These are phyloP conservation scores for Muscicapa striata DNA, from an alignment of 2,797 vertebrate genomes.

Conservation along the genomic window DNA sequence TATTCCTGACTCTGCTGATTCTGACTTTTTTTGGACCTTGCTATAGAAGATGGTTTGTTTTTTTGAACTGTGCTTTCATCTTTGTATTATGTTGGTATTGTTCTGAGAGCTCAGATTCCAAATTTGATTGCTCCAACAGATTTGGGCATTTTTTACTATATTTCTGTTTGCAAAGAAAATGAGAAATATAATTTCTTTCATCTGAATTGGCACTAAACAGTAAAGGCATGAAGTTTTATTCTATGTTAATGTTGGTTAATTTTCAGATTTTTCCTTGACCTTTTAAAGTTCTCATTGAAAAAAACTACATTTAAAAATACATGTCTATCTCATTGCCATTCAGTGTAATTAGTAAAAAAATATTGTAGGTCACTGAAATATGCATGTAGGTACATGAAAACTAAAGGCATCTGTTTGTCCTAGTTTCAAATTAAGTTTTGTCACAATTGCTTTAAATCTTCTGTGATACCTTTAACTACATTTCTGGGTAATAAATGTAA, in stretches of 20 bases:
- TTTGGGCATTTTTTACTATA: conserved; percentile 37
- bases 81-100: conserved; percentile 56
- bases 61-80: conserved; percentile 69
- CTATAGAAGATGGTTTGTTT: conserved; percentile 58
- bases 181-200: background rate
- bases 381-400: background rate
- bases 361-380: background rate
- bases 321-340: background rate
- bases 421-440: conserved; percentile 22
- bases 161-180: conserved; percentile 44
- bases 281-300: background rate
- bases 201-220: background rate
- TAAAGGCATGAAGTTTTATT: background rate
- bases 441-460: conserved; percentile 37
- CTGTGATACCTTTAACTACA: background rate
- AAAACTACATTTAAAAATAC: background rate
- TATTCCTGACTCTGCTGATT: conserved; percentile 71
- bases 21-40: conserved; percentile 67
- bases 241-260: background rate
- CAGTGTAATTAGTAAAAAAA: background rate
- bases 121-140: conserved; percentile 50
- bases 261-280: background rate
- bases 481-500: conserved; percentile 28
- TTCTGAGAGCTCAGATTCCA: conserved; percentile 60
- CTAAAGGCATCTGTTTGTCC: conserved; percentile 5